Conservation (phyloP, 2,113 vertebrate species). For the Cavia porcellus region DNA sequence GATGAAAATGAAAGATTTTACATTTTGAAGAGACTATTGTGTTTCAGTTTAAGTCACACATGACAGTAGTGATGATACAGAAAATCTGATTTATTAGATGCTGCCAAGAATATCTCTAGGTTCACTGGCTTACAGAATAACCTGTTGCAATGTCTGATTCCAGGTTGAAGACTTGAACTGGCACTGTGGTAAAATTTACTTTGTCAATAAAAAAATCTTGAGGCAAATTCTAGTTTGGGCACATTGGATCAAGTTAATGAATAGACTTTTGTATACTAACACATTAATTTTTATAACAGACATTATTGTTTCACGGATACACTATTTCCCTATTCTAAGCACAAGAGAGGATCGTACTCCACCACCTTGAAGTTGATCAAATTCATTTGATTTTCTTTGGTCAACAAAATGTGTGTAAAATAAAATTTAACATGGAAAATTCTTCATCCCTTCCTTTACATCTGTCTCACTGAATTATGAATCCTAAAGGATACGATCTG, state of each 20-base stretch:
- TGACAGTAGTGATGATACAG: background rate
- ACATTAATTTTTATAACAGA: background rate
- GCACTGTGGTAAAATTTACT: background rate
- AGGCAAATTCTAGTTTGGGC: slow-evolving; percentile 36
- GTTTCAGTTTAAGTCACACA: background rate
- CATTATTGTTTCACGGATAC: slow-evolving; percentile 7
- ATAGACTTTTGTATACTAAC: background rate
- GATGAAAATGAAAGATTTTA: background rate
- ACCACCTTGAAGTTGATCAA: background rate
- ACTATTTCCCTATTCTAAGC: background rate
- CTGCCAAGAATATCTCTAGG: background rate
- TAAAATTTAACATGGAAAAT: background rate
- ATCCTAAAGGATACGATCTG: background rate
- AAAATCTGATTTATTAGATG: background rate
- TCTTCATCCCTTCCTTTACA: background rate
- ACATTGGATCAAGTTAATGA: background rate
- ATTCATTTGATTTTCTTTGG: slow-evolving; percentile 24
- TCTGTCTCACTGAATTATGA: background rate
- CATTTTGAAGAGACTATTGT: background rate
- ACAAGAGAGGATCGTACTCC: background rate
- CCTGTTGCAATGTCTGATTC: background rate
- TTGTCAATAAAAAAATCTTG: background rate
- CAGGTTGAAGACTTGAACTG: background rate
- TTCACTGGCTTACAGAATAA: background rate
- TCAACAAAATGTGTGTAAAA: background rate